Evolutionary conservation across 2,797 vertebrate species (phyloP).

Genomic region (Furcifer pardalis): DNA sequence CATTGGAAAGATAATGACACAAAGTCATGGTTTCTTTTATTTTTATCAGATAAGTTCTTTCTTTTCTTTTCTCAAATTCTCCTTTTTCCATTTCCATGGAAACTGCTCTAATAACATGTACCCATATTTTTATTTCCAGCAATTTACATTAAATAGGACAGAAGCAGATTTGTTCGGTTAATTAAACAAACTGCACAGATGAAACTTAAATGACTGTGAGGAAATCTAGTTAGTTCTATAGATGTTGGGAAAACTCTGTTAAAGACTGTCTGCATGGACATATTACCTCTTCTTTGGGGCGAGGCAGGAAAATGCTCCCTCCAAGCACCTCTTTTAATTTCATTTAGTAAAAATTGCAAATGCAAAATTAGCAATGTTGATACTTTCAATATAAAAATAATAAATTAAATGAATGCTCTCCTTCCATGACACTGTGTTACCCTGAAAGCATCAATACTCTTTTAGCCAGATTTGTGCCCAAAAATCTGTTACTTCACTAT

Average conservation of each 20-base stretch:
- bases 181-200: neutral
- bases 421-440: no score
- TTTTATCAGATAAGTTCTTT: neutral
- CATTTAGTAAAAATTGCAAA: no score
- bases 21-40: conserved; percentile 7
- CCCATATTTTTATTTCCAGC: conserved; percentile 1
- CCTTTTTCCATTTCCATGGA: conserved; percentile 3
- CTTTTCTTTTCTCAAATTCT: neutral
- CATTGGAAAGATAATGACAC: neutral
- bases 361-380: no score
- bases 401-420: no score
- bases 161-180: neutral
- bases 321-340: no score
- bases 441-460: no score
- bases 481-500: no score
- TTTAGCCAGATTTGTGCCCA: no score
- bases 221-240: neutral
- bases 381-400: no score
- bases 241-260: neutral
- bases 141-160: neutral
- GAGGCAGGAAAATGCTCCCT: no score
- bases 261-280: no score
- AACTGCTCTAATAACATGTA: conserved; percentile 2
- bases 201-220: neutral
- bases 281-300: no score